phyloP scores from a whole-genome alignment of 2,797 vertebrate species.

The Spheniscus humboldti region DNA sequence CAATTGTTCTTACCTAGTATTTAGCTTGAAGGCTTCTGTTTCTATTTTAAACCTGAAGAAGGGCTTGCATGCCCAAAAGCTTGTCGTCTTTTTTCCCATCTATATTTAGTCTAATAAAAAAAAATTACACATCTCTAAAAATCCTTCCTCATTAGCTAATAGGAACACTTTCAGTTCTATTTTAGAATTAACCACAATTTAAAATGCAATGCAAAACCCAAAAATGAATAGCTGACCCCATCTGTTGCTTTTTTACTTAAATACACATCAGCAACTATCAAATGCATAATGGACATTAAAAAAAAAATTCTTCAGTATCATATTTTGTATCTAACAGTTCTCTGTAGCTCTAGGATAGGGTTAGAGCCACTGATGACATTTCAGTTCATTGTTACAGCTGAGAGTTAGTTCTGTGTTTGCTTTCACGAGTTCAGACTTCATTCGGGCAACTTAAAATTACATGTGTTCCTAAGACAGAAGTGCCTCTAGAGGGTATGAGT shows the following conservation, averaged over 20 bases:
- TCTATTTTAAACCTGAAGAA: conserved; percentile 2
- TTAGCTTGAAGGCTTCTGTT: not conserved
- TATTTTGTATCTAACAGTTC: not conserved
- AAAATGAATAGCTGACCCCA: not conserved
- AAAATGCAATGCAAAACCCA: not conserved
- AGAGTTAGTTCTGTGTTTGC: not conserved
- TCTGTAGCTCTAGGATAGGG: not conserved
- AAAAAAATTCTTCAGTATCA: not conserved
- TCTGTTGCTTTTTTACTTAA: not conserved
- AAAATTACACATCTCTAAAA: not conserved
- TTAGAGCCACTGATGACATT: not conserved
- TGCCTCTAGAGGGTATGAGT: not conserved
- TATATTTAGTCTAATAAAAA: not conserved
- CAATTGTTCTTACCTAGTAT: not conserved
- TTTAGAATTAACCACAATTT: not conserved
- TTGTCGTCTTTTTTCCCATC: not conserved
- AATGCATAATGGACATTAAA: not conserved
- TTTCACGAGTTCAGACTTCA: not conserved
- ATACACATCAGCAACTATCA: not conserved
- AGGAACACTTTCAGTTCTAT: not conserved
- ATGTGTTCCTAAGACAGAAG: not conserved
- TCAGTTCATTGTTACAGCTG: not conserved
- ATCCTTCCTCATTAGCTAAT: not conserved
- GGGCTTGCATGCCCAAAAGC: not conserved
- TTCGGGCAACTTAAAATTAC: not conserved